A percentile compares a stretch with the other conserved stretches of the same genome.
Evolutionary conservation across 1,140 invertebrate species (phyloP).

Genomic region (Acarapis woodi): DNA sequence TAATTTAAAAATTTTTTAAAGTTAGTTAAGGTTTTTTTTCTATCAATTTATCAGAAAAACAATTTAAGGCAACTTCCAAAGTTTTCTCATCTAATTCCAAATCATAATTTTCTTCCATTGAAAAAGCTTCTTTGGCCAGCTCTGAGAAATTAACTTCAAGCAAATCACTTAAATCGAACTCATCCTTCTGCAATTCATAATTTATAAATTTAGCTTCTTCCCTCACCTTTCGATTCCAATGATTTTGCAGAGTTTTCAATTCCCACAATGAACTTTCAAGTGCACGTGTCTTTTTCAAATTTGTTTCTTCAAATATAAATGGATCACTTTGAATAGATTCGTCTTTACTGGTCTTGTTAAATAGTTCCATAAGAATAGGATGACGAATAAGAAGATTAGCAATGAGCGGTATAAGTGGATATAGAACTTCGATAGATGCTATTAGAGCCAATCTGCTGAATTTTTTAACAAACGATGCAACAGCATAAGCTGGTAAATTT

Average conservation of each 20-base stretch:
- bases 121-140: not conserved
- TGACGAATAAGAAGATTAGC: conserved; percentile 60
- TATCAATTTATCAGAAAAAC: too few relatives aligned
- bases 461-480: conserved; percentile 74
- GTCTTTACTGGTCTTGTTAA: conserved; percentile 1
- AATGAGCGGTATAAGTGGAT: conserved; percentile 48
- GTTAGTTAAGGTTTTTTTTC: too few relatives aligned
- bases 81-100: not conserved
- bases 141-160: conserved; percentile 20
- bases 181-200: conserved; percentile 28
- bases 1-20: too few relatives aligned
- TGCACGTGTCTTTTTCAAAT: conserved; percentile 43
- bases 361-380: conserved; percentile 19
- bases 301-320: conserved; percentile 42
- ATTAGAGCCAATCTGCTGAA: conserved; percentile 46
- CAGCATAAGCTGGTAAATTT: conserved; percentile 61
- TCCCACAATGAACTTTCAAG: conserved; percentile 74
- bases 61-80: not conserved
- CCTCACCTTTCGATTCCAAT: conserved; percentile 36
- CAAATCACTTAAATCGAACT: conserved; percentile 30
- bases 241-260: conserved; percentile 37
- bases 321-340: conserved; percentile 28
- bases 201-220: conserved; percentile 35
- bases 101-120: not conserved
- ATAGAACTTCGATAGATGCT: conserved; percentile 44